Percentiles rank a stretch among this genome's conserved stretches.
phyloP scores from a whole-genome alignment of 1,140 invertebrate genomes.

The Helicoverpa armigera region DNA sequence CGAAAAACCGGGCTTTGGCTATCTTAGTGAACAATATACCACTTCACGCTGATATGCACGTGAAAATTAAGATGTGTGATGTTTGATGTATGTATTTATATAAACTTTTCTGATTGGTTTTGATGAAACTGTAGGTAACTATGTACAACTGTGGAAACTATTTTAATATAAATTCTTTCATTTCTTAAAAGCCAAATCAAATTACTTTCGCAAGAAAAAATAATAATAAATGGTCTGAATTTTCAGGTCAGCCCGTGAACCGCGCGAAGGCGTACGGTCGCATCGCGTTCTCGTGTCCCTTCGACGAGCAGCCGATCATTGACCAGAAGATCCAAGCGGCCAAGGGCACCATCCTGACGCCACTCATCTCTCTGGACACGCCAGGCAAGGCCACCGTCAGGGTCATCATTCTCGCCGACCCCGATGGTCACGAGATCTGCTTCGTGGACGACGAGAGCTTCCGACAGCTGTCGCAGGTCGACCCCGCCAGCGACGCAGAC shows the following conservation, averaged over 20 bases:
- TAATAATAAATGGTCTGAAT: background rate
- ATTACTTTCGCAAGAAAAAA: background rate
- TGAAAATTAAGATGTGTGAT: too few relatives aligned
- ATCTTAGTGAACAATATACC: too few relatives aligned
- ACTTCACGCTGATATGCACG: too few relatives aligned
- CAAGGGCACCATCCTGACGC: conserved; percentile 94
- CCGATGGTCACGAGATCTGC: conserved; percentile 99
- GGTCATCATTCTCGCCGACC: conserved; percentile 98
- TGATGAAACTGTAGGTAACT: too few relatives aligned
- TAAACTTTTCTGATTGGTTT: too few relatives aligned
- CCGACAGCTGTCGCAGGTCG: conserved; percentile 94
- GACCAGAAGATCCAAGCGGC: conserved; percentile 91
- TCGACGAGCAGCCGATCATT: conserved; percentile 91
- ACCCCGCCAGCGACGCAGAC: conserved; percentile 93
- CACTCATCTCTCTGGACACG: conserved; percentile 96
- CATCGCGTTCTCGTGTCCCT: conserved; percentile 97
- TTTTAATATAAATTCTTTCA: too few relatives aligned
- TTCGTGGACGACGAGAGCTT: conserved; percentile 99
- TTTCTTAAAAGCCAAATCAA: too few relatives aligned
- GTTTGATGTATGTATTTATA: too few relatives aligned
- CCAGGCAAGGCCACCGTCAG: conserved; percentile 98
- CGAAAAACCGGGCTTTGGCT: too few relatives aligned
- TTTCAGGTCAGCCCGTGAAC: conserved; percentile 89
- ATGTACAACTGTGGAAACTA: too few relatives aligned
- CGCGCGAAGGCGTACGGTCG: conserved; percentile 97